These are phyloP conservation scores for Morelia viridis DNA, from an alignment of 2,797 vertebrate species.

Conservation along the genomic window DNA sequence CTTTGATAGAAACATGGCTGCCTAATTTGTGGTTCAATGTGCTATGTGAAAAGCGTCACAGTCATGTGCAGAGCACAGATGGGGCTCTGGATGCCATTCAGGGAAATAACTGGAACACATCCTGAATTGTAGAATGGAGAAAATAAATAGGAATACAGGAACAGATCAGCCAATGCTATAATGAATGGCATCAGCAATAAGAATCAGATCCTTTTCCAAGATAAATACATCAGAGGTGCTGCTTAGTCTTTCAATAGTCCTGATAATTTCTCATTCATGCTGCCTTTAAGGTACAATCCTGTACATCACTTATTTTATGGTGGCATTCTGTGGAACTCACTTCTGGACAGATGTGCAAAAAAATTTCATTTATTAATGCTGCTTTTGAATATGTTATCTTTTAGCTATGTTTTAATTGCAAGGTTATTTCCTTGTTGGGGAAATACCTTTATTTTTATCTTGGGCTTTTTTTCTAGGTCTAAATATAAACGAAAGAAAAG, in stretches of 20 bases:
- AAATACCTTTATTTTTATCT: not conserved
- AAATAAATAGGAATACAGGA: not conserved
- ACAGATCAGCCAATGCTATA: not conserved
- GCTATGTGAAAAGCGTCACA: not conserved
- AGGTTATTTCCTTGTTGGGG: not conserved
- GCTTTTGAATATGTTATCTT: not conserved
- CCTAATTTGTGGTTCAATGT: not conserved
- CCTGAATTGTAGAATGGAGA: not conserved
- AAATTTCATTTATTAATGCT: not conserved
- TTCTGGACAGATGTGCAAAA: not conserved
- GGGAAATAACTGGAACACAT: not conserved
- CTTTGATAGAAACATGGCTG: not conserved
- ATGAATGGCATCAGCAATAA: not conserved
- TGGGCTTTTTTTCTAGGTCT: not conserved
- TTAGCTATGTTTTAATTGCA: not conserved
- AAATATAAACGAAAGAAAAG: not conserved
- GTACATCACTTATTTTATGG: not conserved
- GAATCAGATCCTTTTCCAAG: not conserved
- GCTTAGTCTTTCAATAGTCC: not conserved
- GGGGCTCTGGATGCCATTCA: not conserved
- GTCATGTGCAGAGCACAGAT: not conserved
- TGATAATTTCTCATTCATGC: not conserved
- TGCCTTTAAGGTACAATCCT: not conserved
- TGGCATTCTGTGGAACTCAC: not conserved
- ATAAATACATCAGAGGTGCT: not conserved